Base-by-base conservation (phyloP, 2,797 vertebrate genomes). In the Enoplosus armatus region DNA sequence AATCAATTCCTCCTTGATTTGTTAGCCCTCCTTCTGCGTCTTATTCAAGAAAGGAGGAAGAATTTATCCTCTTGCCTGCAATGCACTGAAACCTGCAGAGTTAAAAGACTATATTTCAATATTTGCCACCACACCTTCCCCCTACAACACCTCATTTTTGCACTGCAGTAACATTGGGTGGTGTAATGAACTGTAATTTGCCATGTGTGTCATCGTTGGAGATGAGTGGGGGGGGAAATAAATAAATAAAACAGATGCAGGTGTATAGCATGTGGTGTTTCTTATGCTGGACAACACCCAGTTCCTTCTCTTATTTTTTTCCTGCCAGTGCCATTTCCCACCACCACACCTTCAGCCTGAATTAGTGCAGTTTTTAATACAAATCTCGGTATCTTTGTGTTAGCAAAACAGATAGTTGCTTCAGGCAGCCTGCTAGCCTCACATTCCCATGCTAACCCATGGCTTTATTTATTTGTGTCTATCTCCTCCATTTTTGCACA, bases 401-500 rank as follows among this genome's bases (percentile, higher is more conserved):
- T 31, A 41, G 56, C 31, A 5, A 53, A 66, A 16, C 35, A 72
- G 37, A 62, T 65, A 61, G 20, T 39, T 59, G 43, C 65, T 82
- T 56, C 29, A 62, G 61, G 69, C 80, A 79, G 73, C 47, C 48
- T 43, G 39, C 71, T 31, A 45, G 37, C 61, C 68, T 77, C 43
- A 67, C 33, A 56, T 31, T 60, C 22, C 35, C 58, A 72, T 66
- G 54, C 59, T 39, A 82, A 84, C 72, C 37, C 8, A 7, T 54
- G 48, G 68, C 66, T 85, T 76, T 76, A 71, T 72, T 67, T 78
- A 71, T 76, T 43, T 64, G 24, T 15, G 15, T 74, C 6, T 61
- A 59, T 75, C 67, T 75, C 15, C 33, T 58, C 50, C n/a, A n/a
- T 65, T 68, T 26, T 59, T 39, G 63, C 33, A 69, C 37, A 54